phyloP scores from a whole-genome alignment of 2,113 vertebrate genomes.

The Aegithalos caudatus region DNA sequence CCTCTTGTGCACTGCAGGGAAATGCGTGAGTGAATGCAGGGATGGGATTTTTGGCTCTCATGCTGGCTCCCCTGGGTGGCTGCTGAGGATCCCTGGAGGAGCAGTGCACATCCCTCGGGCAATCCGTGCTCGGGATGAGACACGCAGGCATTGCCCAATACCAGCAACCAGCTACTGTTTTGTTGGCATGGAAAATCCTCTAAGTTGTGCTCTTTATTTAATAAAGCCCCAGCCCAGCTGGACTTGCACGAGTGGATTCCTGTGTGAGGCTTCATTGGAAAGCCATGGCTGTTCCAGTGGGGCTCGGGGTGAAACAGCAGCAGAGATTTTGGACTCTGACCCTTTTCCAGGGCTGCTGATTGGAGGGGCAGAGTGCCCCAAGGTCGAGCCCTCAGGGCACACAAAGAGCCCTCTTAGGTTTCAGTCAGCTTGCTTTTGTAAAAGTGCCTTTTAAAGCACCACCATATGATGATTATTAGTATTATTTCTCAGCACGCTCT shows the following conservation, averaged over 20 bases:
- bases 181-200: neutral
- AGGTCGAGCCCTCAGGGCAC: neutral
- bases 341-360: neutral
- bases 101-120: rapidly evolving
- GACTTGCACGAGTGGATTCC: neutral
- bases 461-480: neutral
- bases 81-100: neutral
- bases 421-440: neutral
- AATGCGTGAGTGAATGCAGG: neutral
- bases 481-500: neutral
- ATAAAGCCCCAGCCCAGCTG: neutral
- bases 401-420: neutral
- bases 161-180: neutral
- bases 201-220: neutral
- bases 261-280: neutral
- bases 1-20: neutral
- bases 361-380: neutral
- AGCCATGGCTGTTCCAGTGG: neutral
- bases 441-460: neutral
- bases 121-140: neutral
- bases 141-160: neutral
- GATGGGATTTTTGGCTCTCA: neutral
- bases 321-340: neutral
- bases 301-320: neutral
- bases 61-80: neutral